phyloP scores from a whole-genome alignment of 2,797 vertebrate species.

The Psittacula echo region DNA sequence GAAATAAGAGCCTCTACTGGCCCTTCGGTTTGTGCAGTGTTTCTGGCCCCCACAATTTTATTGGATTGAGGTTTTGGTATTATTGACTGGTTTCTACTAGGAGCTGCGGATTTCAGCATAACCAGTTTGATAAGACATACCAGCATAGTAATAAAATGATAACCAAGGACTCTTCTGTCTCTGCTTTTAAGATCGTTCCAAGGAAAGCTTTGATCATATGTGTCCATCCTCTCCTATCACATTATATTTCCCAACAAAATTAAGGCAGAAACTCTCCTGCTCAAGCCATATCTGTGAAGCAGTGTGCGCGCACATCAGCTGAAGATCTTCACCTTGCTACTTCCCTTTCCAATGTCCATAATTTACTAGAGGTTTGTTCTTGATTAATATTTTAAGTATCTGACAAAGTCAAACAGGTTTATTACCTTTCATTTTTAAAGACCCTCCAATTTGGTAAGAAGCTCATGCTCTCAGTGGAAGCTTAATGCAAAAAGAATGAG shows the following conservation, averaged over 20 bases:
- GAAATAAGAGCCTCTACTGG: neutral
- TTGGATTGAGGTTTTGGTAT: neutral
- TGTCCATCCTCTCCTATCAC: neutral
- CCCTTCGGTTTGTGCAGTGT: rapidly evolving
- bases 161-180: neutral
- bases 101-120: neutral
- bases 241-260: neutral
- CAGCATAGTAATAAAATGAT: neutral
- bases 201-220: neutral
- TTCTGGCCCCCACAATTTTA: neutral
- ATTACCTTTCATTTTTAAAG: neutral
- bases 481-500: neutral
- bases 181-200: neutral
- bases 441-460: neutral
- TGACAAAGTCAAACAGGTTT: neutral
- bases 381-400: neutral
- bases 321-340: neutral
- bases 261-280: neutral
- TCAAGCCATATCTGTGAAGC: neutral
- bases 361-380: neutral
- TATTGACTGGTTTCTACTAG: neutral
- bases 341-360: neutral
- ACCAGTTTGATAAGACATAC: neutral
- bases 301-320: neutral
- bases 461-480: neutral